Conservation (phyloP, 2,888 invertebrate species). For the Amphiduros pacificus region DNA sequence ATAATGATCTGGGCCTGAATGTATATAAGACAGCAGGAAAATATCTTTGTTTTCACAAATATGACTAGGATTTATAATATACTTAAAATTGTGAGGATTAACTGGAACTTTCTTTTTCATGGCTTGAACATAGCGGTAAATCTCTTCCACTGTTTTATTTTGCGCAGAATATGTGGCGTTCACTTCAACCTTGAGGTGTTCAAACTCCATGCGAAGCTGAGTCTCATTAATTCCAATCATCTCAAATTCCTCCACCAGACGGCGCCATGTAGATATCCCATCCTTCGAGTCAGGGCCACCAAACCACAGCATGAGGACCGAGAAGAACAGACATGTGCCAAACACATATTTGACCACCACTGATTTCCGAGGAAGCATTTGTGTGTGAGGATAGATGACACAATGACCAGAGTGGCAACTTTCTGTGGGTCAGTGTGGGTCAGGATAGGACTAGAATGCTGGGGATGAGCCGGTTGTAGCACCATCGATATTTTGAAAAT, state of each 20-base stretch:
- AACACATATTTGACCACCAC: slow-evolving; percentile 21
- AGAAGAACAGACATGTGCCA: neutral
- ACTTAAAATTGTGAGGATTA: slow-evolving; percentile 44
- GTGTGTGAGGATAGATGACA: too few relatives aligned
- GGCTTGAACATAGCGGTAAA: slow-evolving; percentile 19
- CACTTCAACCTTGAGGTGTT: slow-evolving; percentile 7
- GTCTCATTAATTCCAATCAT: slow-evolving; percentile 23
- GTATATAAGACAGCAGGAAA: slow-evolving; percentile 47
- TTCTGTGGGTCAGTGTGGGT: too few relatives aligned
- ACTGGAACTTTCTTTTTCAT: slow-evolving; percentile 23
- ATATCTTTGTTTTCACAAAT: slow-evolving; percentile 33
- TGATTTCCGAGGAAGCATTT: slow-evolving; percentile 29
- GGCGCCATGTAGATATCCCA: slow-evolving; percentile 5
- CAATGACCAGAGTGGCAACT: too few relatives aligned
- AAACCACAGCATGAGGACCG: slow-evolving; percentile 22
- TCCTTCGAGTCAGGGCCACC: neutral
- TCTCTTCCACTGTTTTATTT: slow-evolving; percentile 20
- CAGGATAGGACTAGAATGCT: too few relatives aligned
- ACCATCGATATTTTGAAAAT: too few relatives aligned
- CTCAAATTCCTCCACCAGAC: slow-evolving; percentile 4
- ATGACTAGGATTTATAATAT: slow-evolving; percentile 37
- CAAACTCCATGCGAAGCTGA: slow-evolving; percentile 17
- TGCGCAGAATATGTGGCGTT: slow-evolving; percentile 15
- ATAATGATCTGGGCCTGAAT: slow-evolving; percentile 50
- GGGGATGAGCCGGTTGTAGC: too few relatives aligned